Percentiles rank a stretch among this genome's conserved stretches.
These are phyloP conservation scores for Ophioderma brevispina DNA, from an alignment of 35 echinoderm and acorn worm genomes.

Conservation along the genomic window DNA sequence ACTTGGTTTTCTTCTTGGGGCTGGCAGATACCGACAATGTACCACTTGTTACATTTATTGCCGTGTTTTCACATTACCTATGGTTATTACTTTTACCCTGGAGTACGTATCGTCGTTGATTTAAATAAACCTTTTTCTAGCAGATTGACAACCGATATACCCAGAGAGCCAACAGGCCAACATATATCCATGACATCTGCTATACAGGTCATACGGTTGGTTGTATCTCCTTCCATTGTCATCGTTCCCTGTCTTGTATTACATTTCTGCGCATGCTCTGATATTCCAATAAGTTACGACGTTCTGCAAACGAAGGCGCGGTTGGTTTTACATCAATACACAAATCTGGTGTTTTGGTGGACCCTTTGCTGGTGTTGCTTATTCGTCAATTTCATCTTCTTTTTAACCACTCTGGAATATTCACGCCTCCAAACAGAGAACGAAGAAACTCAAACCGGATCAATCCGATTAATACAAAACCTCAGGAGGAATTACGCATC, in stretches of 20 bases:
- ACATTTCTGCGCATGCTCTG: conserved; percentile 23
- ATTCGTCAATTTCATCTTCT: background rate
- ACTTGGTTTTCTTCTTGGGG: background rate
- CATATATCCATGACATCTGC: background rate
- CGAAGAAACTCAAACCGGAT: background rate
- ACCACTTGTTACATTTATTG: background rate
- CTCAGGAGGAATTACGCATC: conserved; percentile 16
- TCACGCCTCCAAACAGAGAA: background rate
- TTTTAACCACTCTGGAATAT: background rate
- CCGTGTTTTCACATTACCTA: conserved; percentile 15
- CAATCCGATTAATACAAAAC: conserved; percentile 9
- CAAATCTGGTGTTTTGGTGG: conserved; percentile 8
- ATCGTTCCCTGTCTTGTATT: conserved; percentile 13
- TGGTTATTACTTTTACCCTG: background rate
- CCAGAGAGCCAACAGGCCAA: background rate
- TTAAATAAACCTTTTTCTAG: conserved; percentile 7
- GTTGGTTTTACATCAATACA: conserved; percentile 15
- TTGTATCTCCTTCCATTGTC: background rate
- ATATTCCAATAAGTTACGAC: conserved; percentile 7
- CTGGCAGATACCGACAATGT: background rate
- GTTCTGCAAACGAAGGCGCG: background rate
- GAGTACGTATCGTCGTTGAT: background rate
- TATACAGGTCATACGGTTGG: conserved; percentile 6
- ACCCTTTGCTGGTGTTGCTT: background rate
- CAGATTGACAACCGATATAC: background rate